Base-by-base conservation (phyloP, 2,888 invertebrate genomes). In the Ischnura elegans region DNA sequence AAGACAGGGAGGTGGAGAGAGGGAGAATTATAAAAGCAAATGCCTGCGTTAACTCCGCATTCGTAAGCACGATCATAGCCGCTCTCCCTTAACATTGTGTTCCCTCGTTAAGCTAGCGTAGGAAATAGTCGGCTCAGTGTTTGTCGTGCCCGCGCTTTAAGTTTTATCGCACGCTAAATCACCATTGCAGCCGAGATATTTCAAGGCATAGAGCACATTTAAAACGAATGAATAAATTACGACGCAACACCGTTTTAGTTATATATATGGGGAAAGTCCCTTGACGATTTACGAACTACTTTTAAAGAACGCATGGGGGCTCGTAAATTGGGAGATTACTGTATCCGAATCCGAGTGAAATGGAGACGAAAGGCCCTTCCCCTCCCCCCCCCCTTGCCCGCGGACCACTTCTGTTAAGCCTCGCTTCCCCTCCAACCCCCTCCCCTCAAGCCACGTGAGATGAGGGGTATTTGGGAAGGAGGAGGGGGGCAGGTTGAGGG, bases 251-350 rank as follows among this genome's bases (percentile, higher is more conserved):
- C 25, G 76, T 76, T 76, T 76, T 36, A n/a, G 76, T 36, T 29
- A 36, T 76, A 76, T 76, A 13, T 76, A 36, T 36, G 29, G 36
- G 16, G 36, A 25, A 6, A 29, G 29, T 36, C 76, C 6, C n/a
- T 36, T 36, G 51, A 36, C 76, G 29, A 76, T 76, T 76, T 76
- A 76, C 76, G 76, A 36, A 76, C 76, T 76, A 36, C 76, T 76
- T 76, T 76, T 76, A 76, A 76, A 76, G 76, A 76, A 76, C 29
- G 76, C 76, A 76, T 36, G 76, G 76, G 13, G n/a, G 29, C 4
- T 76, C 76, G 76, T 76, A 76, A 76, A 76, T 76, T 76, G 76
- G 76, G 76, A 76, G 76, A 76, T 76, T 76, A 76, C 76, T 76
- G 76, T 36, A 76, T 36, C 36, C 76, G 76, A 76, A 76, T 36